Conservation (phyloP, 1,140 invertebrate species). For the Dreissena rostriformis region DNA sequence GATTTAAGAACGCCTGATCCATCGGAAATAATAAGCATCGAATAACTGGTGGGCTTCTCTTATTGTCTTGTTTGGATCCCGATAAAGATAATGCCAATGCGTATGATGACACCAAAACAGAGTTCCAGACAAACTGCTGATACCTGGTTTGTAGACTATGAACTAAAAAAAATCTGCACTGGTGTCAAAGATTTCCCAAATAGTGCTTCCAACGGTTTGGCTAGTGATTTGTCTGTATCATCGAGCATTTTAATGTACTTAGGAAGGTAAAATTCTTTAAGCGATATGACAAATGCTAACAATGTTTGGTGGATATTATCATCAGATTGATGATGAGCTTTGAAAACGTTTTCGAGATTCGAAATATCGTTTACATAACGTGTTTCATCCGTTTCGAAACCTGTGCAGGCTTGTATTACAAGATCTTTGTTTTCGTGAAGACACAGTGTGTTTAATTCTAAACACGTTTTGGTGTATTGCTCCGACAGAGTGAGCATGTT, state of each 20-base stretch:
- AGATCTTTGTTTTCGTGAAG: neutral
- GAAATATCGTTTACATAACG: neutral
- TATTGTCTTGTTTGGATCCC: neutral
- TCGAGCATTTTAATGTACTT: conserved; percentile 8
- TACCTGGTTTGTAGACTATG: neutral
- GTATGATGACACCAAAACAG: conserved; percentile 6
- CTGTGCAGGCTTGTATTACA: neutral
- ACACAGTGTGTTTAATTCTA: conserved; percentile 21
- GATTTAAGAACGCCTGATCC: neutral
- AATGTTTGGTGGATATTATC: neutral
- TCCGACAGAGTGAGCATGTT: neutral
- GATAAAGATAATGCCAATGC: neutral
- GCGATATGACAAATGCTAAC: neutral
- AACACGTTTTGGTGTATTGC: neutral
- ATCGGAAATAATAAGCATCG: neutral
- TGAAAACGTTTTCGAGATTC: neutral
- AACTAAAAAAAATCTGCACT: neutral
- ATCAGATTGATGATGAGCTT: neutral
- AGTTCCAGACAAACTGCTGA: conserved; percentile 3
- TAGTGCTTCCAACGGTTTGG: neutral
- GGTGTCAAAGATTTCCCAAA: neutral
- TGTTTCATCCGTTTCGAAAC: neutral
- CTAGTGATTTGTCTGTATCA: neutral
- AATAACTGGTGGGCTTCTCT: neutral
- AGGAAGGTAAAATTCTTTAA: conserved; percentile 13